These are phyloP conservation scores for Nephrotoma guestfalica DNA, from an alignment of 2,888 invertebrate species.

Conservation along the genomic window DNA sequence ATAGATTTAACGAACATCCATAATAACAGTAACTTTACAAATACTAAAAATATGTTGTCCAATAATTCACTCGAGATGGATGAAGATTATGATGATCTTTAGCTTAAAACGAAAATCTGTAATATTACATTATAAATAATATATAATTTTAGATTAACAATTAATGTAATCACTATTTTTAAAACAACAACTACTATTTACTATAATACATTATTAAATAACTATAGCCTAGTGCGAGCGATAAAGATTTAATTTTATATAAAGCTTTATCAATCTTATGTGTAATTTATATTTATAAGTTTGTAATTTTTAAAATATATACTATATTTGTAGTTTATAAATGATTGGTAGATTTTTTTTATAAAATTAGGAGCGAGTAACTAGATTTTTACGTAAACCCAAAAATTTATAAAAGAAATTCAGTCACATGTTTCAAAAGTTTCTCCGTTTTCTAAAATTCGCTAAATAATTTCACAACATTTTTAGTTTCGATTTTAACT, in stretches of 20 bases:
- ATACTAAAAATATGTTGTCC: not conserved
- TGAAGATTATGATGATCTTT: constrained; percentile 34
- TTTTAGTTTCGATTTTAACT: too few relatives aligned
- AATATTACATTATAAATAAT: not conserved
- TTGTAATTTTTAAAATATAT: not conserved
- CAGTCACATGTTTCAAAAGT: too few relatives aligned
- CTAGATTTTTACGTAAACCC: too few relatives aligned
- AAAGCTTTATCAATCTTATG: not conserved
- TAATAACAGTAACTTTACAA: not conserved
- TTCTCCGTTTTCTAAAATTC: too few relatives aligned
- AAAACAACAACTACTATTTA: not conserved
- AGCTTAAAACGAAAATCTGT: constrained; percentile 12
- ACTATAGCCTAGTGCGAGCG: not conserved
- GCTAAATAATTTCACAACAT: too few relatives aligned
- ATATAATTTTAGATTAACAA: not conserved
- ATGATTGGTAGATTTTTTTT: too few relatives aligned
- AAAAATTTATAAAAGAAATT: too few relatives aligned
- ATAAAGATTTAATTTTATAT: not conserved
- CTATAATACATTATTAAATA: not conserved
- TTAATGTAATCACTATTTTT: not conserved
- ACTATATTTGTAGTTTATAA: not conserved
- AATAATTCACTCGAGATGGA: constrained; percentile 25
- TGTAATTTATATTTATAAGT: not conserved
- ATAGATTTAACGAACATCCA: not conserved
- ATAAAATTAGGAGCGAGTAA: too few relatives aligned